Conservation (phyloP, 2,888 invertebrate species). For the Stegana nigrithorax region DNA sequence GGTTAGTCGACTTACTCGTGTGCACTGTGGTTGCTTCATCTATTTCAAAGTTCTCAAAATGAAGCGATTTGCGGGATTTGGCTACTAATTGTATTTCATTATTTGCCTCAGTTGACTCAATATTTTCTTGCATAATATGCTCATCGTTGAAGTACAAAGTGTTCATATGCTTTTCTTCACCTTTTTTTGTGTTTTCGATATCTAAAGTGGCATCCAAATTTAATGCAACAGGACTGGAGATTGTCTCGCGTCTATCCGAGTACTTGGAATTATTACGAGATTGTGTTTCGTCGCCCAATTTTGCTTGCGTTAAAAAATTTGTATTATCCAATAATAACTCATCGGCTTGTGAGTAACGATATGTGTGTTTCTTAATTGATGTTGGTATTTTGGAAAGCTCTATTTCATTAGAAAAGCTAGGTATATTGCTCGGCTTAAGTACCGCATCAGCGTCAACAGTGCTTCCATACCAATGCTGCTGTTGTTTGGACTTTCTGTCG, state of each 20-base stretch:
- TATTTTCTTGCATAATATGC: not conserved
- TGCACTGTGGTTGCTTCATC: too few species aligned
- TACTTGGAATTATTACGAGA: conserved; percentile 44
- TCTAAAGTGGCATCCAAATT: conserved; percentile 38
- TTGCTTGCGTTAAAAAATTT: conserved; percentile 49
- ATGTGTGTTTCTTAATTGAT: conserved; percentile 25
- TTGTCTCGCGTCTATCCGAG: conserved; percentile 39
- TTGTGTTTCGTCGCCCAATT: conserved; percentile 50
- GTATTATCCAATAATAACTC: conserved; percentile 53
- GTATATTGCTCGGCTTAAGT: conserved; percentile 31
- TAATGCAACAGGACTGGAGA: conserved; percentile 34
- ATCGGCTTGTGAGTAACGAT: conserved; percentile 47
- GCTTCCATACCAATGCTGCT: conserved; percentile 24
- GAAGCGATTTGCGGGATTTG: too few species aligned
- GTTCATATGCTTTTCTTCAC: not conserved
- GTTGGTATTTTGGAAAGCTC: conserved; percentile 26
- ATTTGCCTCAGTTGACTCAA: not conserved
- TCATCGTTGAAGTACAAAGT: not conserved
- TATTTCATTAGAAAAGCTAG: conserved; percentile 42
- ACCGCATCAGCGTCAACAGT: conserved; percentile 19
- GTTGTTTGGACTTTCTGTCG: conserved; percentile 26
- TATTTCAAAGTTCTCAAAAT: too few species aligned
- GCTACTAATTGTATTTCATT: not conserved
- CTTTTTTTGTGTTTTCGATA: not conserved
- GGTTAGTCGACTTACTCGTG: too few species aligned